phyloP scores from a whole-genome alignment of 2,888 invertebrate genomes.

The Torymus auratus region DNA sequence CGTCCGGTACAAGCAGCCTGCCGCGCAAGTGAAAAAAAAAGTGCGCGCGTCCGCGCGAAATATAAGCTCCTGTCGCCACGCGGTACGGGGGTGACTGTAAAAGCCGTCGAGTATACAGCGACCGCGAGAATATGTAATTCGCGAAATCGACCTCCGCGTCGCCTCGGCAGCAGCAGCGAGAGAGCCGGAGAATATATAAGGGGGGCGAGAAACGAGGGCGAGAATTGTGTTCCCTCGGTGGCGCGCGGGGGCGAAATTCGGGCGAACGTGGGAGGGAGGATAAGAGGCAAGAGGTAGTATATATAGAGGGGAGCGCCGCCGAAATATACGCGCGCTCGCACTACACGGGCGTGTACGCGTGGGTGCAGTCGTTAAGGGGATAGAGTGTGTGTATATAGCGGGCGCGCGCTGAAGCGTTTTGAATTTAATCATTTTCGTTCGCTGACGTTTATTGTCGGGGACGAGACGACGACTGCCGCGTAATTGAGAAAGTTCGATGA shows the following conservation, averaged over 20 bases:
- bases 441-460: constrained; percentile 16
- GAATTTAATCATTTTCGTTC: constrained; percentile 44
- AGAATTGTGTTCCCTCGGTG: background rate
- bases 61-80: no score
- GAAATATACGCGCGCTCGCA: no score
- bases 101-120: background rate
- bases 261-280: constrained; percentile 7
- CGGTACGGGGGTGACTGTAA: background rate
- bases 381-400: no score
- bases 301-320: no score
- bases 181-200: no score
- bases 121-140: constrained; percentile 29
- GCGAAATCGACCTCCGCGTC: constrained; percentile 17
- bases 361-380: no score
- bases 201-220: constrained; percentile 30
- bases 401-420: constrained; percentile 28
- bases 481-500: no score
- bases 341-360: no score
- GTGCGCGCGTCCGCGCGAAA: no score
- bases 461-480: background rate
- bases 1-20: no score
- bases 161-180: background rate
- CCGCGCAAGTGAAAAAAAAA: no score
- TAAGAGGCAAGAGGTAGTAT: background rate
- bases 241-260: constrained; percentile 8